Evolutionary conservation across 2,888 invertebrate species (phyloP), one percentile per base, ranked within the genome.

Genomic region (Volucella zonaria): DNA sequence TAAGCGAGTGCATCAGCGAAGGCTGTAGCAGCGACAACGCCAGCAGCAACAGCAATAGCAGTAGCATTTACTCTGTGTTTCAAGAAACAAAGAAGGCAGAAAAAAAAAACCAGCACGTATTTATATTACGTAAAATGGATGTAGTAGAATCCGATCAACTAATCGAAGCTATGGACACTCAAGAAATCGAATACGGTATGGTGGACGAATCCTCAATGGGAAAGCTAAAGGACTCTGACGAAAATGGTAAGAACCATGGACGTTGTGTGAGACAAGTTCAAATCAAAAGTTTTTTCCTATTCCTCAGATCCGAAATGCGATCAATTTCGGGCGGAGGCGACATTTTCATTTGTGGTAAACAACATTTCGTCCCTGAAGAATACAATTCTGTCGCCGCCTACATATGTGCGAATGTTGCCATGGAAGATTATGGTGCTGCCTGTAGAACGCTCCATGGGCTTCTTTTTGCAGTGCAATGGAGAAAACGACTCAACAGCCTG

Each of bases 371-470:
- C 96, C 90, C 93, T 99, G 89, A 96, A 97, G 94, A 94, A 95
- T 89, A 95, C 95, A 18, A 94, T 95, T 58, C 93, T 99, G 49
- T 99, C 99, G 42, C 96, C 97, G 43, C 96, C 98, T 3, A 97
- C 97, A 89, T 98, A 96, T 92, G 98, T 99, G 3, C 95, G 99
- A 75, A 99, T 99, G 93, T 93, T 99, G 88, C 99, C 99, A 79
- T 99, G 99, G 99, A 98, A 98, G 93, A 99, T 99, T 86, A 97
- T 99, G 97, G 97, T 98, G 42, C 98, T 99, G 96, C 98, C 98
- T 4, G 94, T 91, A 80, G 90, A 91, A 10, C 89, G 91, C 0
- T 90, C 91, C 0, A 92, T 97, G 62, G 97, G 97, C 40, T 97
- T 97, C 93, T 96, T 96, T 90, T 93, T 98, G 40, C 97, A 99